Evolutionary conservation across 2,797 vertebrate species (phyloP).

Genomic region (Pteropus rufus): DNA sequence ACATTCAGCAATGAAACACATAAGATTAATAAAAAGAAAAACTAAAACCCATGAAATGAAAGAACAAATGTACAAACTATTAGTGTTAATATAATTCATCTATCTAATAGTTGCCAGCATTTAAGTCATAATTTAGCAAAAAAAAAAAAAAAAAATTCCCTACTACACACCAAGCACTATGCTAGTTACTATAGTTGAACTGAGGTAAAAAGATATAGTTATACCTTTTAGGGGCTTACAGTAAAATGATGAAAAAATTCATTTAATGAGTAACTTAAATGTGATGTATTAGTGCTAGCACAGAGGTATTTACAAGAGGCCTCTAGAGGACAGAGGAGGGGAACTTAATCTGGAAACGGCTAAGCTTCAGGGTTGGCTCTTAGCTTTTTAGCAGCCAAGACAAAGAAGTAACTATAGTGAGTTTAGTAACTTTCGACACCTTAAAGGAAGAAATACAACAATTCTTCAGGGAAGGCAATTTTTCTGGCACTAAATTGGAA

Average conservation of each 20-base stretch:
- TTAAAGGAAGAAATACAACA: neutral
- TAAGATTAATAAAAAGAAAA: neutral
- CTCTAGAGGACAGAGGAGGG: neutral
- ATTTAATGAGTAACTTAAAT: neutral
- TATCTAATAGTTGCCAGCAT: neutral
- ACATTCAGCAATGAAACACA: neutral
- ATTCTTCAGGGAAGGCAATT: neutral
- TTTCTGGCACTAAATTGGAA: neutral
- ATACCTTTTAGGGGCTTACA: neutral
- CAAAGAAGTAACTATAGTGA: neutral
- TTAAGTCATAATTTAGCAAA: conserved; percentile 5
- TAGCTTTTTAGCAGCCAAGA: neutral
- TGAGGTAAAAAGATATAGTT: neutral
- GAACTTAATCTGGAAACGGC: neutral
- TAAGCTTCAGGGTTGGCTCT: neutral
- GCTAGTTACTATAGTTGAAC: neutral
- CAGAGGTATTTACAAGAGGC: neutral
- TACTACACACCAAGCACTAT: neutral
- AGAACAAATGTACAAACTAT: neutral
- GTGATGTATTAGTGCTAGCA: neutral
- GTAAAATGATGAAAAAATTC: neutral
- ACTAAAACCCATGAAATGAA: neutral
- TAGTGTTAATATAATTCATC: neutral
- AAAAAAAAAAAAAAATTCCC: neutral
- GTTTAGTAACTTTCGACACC: neutral